Percentiles rank a stretch among this genome's conserved stretches.
Conservation (phyloP, 2,888 invertebrate species). For the Trisateles emortualis region DNA sequence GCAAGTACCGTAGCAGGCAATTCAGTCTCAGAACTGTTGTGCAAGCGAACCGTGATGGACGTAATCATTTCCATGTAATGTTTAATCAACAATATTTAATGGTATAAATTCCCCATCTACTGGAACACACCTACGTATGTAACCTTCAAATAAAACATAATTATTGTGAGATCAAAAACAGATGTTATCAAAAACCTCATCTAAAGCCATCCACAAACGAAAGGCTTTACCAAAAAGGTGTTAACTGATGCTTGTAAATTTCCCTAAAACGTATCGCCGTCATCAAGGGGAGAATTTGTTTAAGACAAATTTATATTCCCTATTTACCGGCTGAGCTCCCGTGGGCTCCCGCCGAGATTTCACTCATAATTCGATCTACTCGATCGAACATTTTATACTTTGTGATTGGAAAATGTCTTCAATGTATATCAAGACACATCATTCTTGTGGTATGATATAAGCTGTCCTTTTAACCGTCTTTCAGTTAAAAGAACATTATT, state of each 20-base stretch:
- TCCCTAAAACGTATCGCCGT: slow-evolving; percentile 60
- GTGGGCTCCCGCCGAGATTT: slow-evolving; percentile 58
- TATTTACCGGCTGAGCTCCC: slow-evolving; percentile 67
- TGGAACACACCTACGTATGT: too few relatives aligned
- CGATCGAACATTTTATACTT: slow-evolving; percentile 47
- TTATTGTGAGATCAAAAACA: slow-evolving; percentile 22
- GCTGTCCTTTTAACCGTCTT: too few relatives aligned
- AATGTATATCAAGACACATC: slow-evolving; percentile 2
- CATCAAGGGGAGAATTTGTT: slow-evolving; percentile 66
- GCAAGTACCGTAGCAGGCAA: too few relatives aligned
- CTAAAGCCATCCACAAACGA: slow-evolving; percentile 24
- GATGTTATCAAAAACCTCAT: slow-evolving; percentile 37
- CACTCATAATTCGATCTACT: slow-evolving; percentile 62
- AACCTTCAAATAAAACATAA: not conserved
- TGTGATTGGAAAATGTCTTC: slow-evolving; percentile 36
- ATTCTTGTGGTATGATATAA: slow-evolving; percentile 6
- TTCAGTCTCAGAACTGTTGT: too few relatives aligned
- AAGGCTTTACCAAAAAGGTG: slow-evolving; percentile 38
- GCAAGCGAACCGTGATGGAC: too few relatives aligned
- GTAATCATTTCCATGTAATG: too few relatives aligned
- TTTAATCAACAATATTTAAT: too few relatives aligned
- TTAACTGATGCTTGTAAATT: slow-evolving; percentile 61
- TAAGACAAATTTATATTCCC: slow-evolving; percentile 71
- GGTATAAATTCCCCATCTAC: too few relatives aligned
- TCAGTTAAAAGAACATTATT: too few relatives aligned